Evolutionary conservation across 1,140 invertebrate species (phyloP), one percentile per base, ranked within the genome.

Genomic region (Aricia agestis): DNA sequence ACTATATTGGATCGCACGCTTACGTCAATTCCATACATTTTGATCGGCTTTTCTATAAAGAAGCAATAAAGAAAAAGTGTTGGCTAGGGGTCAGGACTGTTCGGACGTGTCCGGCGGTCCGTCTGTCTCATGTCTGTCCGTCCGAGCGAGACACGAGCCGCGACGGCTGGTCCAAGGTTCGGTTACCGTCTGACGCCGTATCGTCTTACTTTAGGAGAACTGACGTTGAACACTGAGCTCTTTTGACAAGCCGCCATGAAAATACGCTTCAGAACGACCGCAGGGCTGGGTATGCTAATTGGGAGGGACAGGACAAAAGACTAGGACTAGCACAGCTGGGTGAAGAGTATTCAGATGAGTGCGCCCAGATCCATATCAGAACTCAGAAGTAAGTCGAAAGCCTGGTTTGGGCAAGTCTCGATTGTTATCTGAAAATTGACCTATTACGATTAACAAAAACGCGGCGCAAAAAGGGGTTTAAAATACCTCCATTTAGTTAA

Each of bases 121-220:
- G 78, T 81, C 76, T 72, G 73, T 84, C n/a, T n/a, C n/a, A n/a
- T n/a, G n/a, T n/a, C 79, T 87, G 84, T 74, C 77, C 84, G 85
- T 71, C 78, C 79, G 82, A 86, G 86, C 86, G 81, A 67, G 73
- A 72, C 76, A 67, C 73, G 72, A 78, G 72, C 67, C 45, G 67
- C 67, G 86, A 83, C 86, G 80, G 82, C 81, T 80, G 80, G 68
- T 71, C 78, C 77, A 76, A 79, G 74, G 78, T 82, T 81, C 81
- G 84, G 81, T 84, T 80, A 80, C 84, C 83, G 80, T 70, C 84
- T 85, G 86, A 84, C 84, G 82, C 78, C 78, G 73, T 81, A 83
- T 87, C 83, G 42, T 25, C 76, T 87, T 84, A 83, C 85, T 68
- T 32, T 57, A 68, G 57, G 45, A 52, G 45, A 15, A 52, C 45